Conservation (phyloP, 2,797 vertebrate genomes). For the Phalloptychus januarius region DNA sequence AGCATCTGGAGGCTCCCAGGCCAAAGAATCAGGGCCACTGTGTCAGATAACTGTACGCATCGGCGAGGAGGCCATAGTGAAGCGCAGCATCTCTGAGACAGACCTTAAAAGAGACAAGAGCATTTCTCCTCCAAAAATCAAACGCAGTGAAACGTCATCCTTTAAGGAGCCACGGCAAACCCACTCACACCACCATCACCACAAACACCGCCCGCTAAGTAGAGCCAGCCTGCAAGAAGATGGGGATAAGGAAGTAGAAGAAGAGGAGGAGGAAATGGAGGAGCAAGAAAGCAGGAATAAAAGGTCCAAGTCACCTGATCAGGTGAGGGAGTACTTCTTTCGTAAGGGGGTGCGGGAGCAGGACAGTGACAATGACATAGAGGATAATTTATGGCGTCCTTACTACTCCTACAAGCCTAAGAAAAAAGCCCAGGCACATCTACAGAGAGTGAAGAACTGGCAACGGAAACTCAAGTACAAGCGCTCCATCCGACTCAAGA, state of each 20-base stretch:
- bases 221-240: slow-evolving; percentile 64
- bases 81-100: slow-evolving; percentile 91
- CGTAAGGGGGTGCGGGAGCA: slow-evolving; percentile 82
- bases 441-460: slow-evolving; percentile 86
- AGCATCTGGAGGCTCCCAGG: slow-evolving; percentile 73
- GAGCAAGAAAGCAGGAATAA: slow-evolving; percentile 65
- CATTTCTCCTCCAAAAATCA: slow-evolving; percentile 77
- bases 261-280: slow-evolving; percentile 49
- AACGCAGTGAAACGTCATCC: slow-evolving; percentile 69
- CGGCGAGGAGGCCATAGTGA: slow-evolving; percentile 92
- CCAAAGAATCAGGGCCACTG: slow-evolving; percentile 83
- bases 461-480: slow-evolving; percentile 84
- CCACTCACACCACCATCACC: slow-evolving; percentile 79
- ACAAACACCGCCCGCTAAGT: slow-evolving; percentile 76
- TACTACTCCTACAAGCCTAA: slow-evolving; percentile 95
- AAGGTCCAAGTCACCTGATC: slow-evolving; percentile 67
- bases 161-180: slow-evolving; percentile 72
- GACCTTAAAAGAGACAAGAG: slow-evolving; percentile 87
- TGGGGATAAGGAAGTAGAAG: slow-evolving; percentile 35
- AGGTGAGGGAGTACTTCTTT: slow-evolving; percentile 83
- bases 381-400: slow-evolving; percentile 91
- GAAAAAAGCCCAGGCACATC: slow-evolving; percentile 77
- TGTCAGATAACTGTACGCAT: slow-evolving; percentile 94
- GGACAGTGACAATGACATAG: slow-evolving; percentile 84
- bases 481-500: slow-evolving; percentile 81